phyloP scores from a whole-genome alignment of 1,140 invertebrate genomes.

The Brachionus rotundiformis region DNA sequence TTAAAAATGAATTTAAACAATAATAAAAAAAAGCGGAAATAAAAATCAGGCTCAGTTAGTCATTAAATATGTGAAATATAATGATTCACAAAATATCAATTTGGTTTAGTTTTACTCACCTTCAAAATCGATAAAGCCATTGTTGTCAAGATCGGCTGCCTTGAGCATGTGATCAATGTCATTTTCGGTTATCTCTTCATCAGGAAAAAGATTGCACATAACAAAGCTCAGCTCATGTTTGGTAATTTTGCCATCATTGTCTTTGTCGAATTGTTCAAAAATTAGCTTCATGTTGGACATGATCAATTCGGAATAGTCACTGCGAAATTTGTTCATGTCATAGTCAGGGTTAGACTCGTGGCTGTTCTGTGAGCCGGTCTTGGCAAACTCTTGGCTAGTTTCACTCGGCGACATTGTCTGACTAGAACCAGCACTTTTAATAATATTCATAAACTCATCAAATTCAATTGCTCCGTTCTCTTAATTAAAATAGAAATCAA shows the following conservation, averaged over 20 bases:
- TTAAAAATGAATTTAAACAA: neutral
- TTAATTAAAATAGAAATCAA: neutral
- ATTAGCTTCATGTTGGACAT: conserved; percentile 48
- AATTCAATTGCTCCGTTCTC: conserved; percentile 46
- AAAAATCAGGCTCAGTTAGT: neutral
- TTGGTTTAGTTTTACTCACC: neutral
- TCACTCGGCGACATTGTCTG: neutral
- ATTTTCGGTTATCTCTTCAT: conserved; percentile 45
- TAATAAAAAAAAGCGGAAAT: neutral
- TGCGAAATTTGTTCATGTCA: conserved; percentile 4
- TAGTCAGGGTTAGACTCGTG: neutral
- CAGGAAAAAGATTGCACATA: conserved; percentile 47
- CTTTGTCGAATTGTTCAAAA: conserved; percentile 51
- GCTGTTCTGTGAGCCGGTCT: neutral
- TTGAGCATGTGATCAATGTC: conserved; percentile 46
- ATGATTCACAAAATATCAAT: neutral
- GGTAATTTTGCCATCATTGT: conserved; percentile 49
- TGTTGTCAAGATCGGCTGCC: conserved; percentile 47
- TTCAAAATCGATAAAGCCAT: conserved; percentile 50
- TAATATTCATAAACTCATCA: conserved; percentile 45
- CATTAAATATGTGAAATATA: neutral
- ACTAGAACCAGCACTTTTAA: conserved; percentile 28
- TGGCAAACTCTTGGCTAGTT: neutral
- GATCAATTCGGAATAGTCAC: conserved; percentile 28
- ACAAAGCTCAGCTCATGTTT: conserved; percentile 42